Conservation (phyloP, 2,113 vertebrate species). For the Prionailurus viverrinus region DNA sequence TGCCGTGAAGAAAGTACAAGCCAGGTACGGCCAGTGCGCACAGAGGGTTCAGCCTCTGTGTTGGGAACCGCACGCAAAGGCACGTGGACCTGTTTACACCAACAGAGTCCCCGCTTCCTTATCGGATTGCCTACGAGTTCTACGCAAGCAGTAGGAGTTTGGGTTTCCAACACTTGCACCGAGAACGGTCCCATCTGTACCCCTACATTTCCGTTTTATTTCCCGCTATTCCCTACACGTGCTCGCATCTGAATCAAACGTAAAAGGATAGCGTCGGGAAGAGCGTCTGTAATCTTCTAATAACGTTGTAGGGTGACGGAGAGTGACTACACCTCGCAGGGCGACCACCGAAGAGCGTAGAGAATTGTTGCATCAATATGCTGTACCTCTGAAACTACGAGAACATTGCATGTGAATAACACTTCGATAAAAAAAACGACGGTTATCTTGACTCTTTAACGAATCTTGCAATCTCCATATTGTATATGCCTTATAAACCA, state of each 20-base stretch:
- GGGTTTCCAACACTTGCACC: neutral
- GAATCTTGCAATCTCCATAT: neutral
- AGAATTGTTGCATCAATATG: neutral
- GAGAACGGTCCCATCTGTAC: neutral
- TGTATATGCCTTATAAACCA: neutral
- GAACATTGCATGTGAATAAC: neutral
- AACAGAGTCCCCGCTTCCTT: neutral
- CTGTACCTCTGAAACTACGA: neutral
- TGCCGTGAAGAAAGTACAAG: neutral
- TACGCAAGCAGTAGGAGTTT: neutral
- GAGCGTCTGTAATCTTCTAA: neutral
- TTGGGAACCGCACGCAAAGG: neutral
- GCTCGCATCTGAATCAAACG: neutral
- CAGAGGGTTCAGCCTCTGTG: neutral
- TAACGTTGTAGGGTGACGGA: neutral
- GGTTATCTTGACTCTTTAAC: conserved; percentile 14
- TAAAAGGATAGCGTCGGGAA: neutral
- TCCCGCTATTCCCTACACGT: neutral
- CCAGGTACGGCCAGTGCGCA: neutral
- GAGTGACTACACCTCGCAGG: neutral
- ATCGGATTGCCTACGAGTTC: neutral
- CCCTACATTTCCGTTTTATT: neutral
- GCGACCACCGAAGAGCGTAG: neutral
- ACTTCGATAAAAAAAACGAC: neutral
- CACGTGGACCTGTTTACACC: neutral